These are phyloP conservation scores for Leptopilina syphax DNA, from an alignment of 2,888 invertebrate genomes.

Conservation along the genomic window DNA sequence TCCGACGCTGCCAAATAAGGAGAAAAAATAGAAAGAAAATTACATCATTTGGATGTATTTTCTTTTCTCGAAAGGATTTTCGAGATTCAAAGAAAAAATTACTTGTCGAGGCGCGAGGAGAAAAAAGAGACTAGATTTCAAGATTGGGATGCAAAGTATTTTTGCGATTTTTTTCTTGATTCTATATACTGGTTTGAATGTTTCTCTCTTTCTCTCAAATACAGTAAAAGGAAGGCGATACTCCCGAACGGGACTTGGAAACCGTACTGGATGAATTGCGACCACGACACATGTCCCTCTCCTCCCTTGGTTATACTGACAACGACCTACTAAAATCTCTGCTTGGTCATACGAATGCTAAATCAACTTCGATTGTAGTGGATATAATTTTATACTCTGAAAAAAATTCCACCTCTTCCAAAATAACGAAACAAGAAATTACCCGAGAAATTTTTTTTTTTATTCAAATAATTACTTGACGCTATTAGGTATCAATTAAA, in stretches of 20 bases:
- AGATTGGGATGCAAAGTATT: slow-evolving; percentile 26
- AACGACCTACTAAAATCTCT: slow-evolving; percentile 31
- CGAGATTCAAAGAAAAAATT: background rate
- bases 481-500: too few relatives aligned
- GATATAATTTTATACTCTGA: too few relatives aligned
- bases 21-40: background rate
- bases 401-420: too few relatives aligned
- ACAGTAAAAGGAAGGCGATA: slow-evolving; percentile 15
- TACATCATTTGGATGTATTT: background rate
- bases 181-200: too few relatives aligned
- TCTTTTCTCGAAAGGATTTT: background rate
- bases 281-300: slow-evolving; percentile 35
- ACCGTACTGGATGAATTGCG: slow-evolving; percentile 32
- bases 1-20: background rate
- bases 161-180: background rate
- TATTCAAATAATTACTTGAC: too few relatives aligned
- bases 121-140: too few relatives aligned
- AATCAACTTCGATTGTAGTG: slow-evolving; percentile 3
- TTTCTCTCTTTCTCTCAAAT: slow-evolving; percentile 11
- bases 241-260: slow-evolving; percentile 23
- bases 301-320: background rate
- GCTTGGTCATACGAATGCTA: slow-evolving; percentile 15
- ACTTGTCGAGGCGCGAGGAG: too few relatives aligned
- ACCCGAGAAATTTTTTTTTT: too few relatives aligned
- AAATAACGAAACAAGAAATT: too few relatives aligned